Base-by-base conservation (phyloP, 2,888 invertebrate genomes). In the Protophormia terraenovae region DNA sequence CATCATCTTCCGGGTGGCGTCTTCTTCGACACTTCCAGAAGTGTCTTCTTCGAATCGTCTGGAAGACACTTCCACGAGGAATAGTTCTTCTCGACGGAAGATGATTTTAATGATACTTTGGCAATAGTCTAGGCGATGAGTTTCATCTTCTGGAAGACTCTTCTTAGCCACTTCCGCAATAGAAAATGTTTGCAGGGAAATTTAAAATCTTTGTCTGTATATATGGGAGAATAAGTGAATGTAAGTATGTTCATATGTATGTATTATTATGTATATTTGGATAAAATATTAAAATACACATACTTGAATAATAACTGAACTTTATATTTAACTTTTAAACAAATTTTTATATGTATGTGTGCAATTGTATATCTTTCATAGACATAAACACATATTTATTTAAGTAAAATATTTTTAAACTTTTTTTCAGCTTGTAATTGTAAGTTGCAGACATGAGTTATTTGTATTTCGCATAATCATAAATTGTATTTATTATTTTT, bases 381-480 rank as follows among this genome's bases (percentile, higher is more conserved):
- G 12, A 32, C 47, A 55, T 2, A 35, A 12, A 41, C 6, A 45
- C 29, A 41, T 19, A 29, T 41, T 58, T 45, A 27, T 55, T 71
- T 41, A 19, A 45, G 19, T 55, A 27, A 10, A 19, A 16, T 10
- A 24, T 16, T 14, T 22, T 53, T 3, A 5, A 53, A 53, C 8
- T 1, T 53, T 58, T 32, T 38, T 64, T 4, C 3, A 27, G n/a
- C 32, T 35, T 10, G 32, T 10, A 32, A 19, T 73, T 47, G 45
- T 47, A 47, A 75, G 14, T 35, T 16, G 75, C 64, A 53, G 50
- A 64, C 64, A 53, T 38, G 45, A 27, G 50, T 38, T 75, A 50
- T 75, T 75, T 64, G 41, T 27, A 19, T 50, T 47, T 64, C n/a
- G 35, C 50, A 62, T 38, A 35, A 64, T 62, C 35, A 38, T 64